Evolutionary conservation across 2,797 vertebrate species (phyloP), one percentile per base, ranked within the genome.

Genomic region (Octomys mimax): DNA sequence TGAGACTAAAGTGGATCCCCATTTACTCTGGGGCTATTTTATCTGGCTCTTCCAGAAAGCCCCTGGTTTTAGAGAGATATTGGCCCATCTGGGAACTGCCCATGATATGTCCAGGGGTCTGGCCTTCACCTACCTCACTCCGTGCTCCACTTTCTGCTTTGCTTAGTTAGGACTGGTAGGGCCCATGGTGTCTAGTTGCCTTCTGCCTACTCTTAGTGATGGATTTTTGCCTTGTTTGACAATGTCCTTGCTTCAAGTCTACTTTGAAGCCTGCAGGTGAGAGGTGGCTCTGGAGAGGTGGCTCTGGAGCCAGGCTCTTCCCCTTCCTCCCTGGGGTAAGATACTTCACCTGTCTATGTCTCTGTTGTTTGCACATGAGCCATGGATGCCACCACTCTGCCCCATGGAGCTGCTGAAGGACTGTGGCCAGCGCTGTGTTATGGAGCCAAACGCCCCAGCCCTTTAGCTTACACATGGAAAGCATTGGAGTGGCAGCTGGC

Each of bases 161-260:
- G 46, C 92, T 83, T 71, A 61, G 89, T 83, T 66, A 66, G 92
- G 82, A 59, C 31, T 28, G 59, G 36, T 64, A 75, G 93, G 77
- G 28, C 28, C 9, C 33, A 57, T 31, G 52, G 5, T 75, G 79
- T 62, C 89, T 39, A 88, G 66, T 77, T 80, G 84, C 26, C 26
- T 91, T 36, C 12, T 46, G 11, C 24, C 52, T 93, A 87, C 68
- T 59, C 82, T 85, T 92, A 33, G 64, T 46, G 31, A 78, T 33
- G 16, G 21, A 10, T 24, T 68, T 73, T 73, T 87, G 57, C 16
- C 70, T 92, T n/a, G 16, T 62, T 78, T 79, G 70, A 39, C 33
- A 22, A 36, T 59, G 57, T 64, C 36, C 93, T 84, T 78, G 84
- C 86, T 64, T 95, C 24, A 26, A 14, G 1, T n/a, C 0, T 87